Conservation (phyloP, 2,797 vertebrate genomes). For the Adelosebastes latens region DNA sequence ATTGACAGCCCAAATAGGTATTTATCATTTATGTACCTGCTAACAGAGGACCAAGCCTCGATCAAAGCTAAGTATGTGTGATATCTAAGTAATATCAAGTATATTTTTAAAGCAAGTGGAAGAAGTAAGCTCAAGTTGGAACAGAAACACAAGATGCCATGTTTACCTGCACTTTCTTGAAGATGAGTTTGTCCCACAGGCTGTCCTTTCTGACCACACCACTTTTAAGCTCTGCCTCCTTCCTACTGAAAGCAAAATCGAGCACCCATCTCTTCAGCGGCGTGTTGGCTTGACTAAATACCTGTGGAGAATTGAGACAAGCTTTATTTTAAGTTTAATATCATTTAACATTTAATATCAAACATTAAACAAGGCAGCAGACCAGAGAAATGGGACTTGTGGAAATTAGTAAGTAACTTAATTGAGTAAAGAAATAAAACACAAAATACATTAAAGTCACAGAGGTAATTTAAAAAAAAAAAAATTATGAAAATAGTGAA, state of each 20-base stretch:
- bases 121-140: background rate
- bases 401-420: background rate
- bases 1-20: background rate
- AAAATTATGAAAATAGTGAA: background rate
- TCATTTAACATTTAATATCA: background rate
- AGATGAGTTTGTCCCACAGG: conserved; percentile 96
- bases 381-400: background rate
- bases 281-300: conserved; percentile 93
- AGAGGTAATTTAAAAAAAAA: background rate
- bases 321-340: background rate
- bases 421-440: background rate
- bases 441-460: background rate
- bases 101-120: background rate
- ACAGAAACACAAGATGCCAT: background rate
- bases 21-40: background rate
- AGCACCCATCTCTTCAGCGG: conserved; percentile 92
- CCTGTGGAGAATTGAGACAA: conserved; percentile 72
- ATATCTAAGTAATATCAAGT: background rate
- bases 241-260: conserved; percentile 93
- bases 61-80: background rate
- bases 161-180: conserved; percentile 94
- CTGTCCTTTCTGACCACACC: conserved; percentile 93
- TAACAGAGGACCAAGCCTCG: background rate
- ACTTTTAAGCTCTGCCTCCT: conserved; percentile 91
- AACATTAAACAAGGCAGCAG: background rate